Base-by-base conservation (phyloP, 2,888 invertebrate species). In the Mechanitis messenoides region DNA sequence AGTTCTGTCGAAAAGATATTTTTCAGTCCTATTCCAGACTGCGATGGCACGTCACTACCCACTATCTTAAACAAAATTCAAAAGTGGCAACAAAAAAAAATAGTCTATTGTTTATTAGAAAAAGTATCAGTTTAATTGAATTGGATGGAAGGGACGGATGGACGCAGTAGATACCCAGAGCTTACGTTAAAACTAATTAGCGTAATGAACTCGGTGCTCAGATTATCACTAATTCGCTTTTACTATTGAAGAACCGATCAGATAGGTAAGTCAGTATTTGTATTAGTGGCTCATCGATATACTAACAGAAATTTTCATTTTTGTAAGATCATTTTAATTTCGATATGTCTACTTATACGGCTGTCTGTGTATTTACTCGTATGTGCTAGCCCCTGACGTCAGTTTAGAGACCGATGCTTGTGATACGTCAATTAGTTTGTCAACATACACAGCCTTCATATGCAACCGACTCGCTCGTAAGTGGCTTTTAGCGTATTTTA, bases 41-140 rank as follows among this genome's bases (percentile, higher is more conserved):
- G 2, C 35, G 35, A 46, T n/a, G n/a, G 47, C 28, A 4, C 12
- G 47, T 6, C 2, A 20, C 12, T n/a, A n/a, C 6, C 3, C 1
- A 7, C 9, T 3, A 31, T 6, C 9, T 31, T 31, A 11, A 3
- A 31, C 1, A 31, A 50, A n/a, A 50, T 11, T 9, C 9, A 1
- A 50, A 50, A 50, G 31, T 55, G 53, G 59, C 58, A 57, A 62
- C 61, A 55, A 66, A 53, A 65, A 68, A 64, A 69, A 64, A 65
- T 68, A 64, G 59, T 64, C 69, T 70, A 74, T 74, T 75, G 74
- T 74, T 70, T 68, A 65, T 60, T 69, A 67, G 74, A 75, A 78
- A 77, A 78, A 76, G 74, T 74, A 75, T 76, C 73, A 69, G 68
- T 72, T 72, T 83, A 84, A 84, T 79, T 79, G 78, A 79, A 83